Evolutionary conservation across 2,113 vertebrate species (phyloP).

Genomic region (Hippopotamus amphibius): DNA sequence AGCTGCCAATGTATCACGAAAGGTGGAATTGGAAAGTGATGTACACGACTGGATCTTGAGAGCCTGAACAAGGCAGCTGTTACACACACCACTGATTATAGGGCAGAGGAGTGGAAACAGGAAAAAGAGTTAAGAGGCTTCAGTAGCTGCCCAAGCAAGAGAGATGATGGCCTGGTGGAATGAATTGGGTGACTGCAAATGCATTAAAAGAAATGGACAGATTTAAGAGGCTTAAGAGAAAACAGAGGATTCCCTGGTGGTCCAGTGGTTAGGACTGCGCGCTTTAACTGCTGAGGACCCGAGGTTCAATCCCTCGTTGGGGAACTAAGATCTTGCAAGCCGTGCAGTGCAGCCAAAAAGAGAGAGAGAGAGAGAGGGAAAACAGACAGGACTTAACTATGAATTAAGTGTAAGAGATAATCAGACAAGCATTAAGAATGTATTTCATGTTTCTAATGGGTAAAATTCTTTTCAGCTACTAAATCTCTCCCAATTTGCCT

Average conservation of each 20-base stretch:
- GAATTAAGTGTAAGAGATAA: not conserved
- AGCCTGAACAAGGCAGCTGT: not conserved
- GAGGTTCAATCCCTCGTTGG: too few species aligned
- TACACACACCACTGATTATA: not conserved
- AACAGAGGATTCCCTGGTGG: not conserved
- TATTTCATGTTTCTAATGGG: not conserved
- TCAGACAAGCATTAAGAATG: not conserved
- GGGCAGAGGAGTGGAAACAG: not conserved
- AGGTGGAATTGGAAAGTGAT: not conserved
- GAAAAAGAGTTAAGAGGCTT: not conserved
- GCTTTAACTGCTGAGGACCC: too few species aligned
- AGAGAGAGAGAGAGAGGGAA: too few species aligned
- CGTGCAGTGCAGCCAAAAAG: too few species aligned
- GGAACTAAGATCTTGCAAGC: too few species aligned
- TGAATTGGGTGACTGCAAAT: not conserved
- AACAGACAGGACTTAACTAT: not conserved
- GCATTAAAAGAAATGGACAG: not conserved
- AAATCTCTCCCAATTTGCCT: not conserved
- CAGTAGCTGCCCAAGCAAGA: not conserved
- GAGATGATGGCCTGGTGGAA: not conserved
- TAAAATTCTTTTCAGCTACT: not conserved
- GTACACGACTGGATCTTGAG: not conserved
- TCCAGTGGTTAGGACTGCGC: too few species aligned
- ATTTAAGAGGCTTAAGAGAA: not conserved
- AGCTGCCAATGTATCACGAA: not conserved